A percentile compares a stretch with the other conserved stretches of the same genome.
These are phyloP conservation scores for Scolopax mira DNA, from an alignment of 2,113 vertebrate genomes.

Conservation along the genomic window DNA sequence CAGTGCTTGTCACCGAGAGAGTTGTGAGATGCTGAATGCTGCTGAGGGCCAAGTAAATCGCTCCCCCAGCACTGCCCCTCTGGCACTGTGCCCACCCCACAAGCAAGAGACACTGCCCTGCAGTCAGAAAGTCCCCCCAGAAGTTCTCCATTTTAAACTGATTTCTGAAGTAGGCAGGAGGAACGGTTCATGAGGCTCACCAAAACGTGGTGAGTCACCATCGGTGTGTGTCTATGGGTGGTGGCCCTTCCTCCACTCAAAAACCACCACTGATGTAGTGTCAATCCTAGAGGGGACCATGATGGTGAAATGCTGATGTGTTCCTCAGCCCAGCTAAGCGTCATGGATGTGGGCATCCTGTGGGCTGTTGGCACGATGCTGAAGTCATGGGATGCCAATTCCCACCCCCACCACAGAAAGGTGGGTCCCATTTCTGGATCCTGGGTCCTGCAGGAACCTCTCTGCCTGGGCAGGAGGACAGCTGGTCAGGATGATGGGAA, in stretches of 20 bases:
- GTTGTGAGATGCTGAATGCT: accelerated
- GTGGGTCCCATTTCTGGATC: neutral
- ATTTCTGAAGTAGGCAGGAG: neutral
- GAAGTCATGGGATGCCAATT: accelerated
- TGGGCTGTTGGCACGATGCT: accelerated
- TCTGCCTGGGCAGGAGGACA: accelerated
- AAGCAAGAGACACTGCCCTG: neutral
- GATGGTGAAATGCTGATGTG: accelerated
- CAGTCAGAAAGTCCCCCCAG: neutral
- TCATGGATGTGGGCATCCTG: accelerated
- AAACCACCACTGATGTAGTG: accelerated
- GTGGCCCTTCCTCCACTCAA: neutral
- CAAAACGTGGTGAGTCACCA: neutral
- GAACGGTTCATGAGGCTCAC: accelerated
- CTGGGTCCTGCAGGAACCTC: neutral
- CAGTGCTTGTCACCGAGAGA: accelerated
- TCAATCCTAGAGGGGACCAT: accelerated
- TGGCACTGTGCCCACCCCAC: accelerated
- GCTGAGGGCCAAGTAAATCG: neutral
- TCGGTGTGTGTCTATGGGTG: accelerated
- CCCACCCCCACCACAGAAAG: accelerated
- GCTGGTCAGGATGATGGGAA: accelerated
- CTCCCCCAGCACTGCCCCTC: neutral
- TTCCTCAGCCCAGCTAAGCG: neutral
- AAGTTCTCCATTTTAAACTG: neutral